Conservation (phyloP, 1,140 invertebrate species). For the Drosophila malerkotliana region DNA sequence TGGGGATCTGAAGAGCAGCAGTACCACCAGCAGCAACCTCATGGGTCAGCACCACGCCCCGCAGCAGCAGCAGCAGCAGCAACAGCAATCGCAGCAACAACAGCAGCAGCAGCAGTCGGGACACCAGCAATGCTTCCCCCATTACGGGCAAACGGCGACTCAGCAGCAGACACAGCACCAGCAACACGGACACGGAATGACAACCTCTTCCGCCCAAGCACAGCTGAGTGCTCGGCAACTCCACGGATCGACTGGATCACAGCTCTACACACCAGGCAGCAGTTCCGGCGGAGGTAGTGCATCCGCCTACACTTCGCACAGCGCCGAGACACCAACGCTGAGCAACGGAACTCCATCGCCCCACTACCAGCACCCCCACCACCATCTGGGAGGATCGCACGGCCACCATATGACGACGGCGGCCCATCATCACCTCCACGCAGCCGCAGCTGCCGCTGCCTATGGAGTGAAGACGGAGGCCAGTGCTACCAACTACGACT, state of each 20-base stretch:
- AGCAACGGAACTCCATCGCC: constrained; percentile 80
- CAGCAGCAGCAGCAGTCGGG: constrained; percentile 26
- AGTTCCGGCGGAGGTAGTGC: constrained; percentile 54
- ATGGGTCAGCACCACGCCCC: constrained; percentile 58
- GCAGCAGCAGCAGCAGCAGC: constrained; percentile 83
- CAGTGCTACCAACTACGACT: constrained; percentile 81
- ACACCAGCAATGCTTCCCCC: constrained; percentile 60
- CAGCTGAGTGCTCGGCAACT: constrained; percentile 59
- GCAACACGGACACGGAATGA: constrained; percentile 46
- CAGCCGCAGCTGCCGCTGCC: constrained; percentile 64
- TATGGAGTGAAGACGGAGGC: constrained; percentile 80
- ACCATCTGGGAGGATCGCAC: constrained; percentile 64
- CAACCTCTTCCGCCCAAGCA: constrained; percentile 30
- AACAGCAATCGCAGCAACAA: constrained; percentile 48
- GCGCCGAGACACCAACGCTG: constrained; percentile 59
- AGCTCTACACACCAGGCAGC: constrained; percentile 65
- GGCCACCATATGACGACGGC: constrained; percentile 63
- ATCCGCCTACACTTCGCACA: constrained; percentile 67
- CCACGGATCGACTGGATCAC: constrained; percentile 45
- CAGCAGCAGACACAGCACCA: constrained; percentile 50
- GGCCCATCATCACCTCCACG: constrained; percentile 78
- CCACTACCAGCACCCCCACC: constrained; percentile 78
- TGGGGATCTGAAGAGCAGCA: constrained; percentile 57
- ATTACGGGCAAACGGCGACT: constrained; percentile 49
- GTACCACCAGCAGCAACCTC: constrained; percentile 34